These are phyloP conservation scores for Dimorphilus gyrociliatus DNA, from an alignment of 2,888 invertebrate genomes.

Conservation along the genomic window DNA sequence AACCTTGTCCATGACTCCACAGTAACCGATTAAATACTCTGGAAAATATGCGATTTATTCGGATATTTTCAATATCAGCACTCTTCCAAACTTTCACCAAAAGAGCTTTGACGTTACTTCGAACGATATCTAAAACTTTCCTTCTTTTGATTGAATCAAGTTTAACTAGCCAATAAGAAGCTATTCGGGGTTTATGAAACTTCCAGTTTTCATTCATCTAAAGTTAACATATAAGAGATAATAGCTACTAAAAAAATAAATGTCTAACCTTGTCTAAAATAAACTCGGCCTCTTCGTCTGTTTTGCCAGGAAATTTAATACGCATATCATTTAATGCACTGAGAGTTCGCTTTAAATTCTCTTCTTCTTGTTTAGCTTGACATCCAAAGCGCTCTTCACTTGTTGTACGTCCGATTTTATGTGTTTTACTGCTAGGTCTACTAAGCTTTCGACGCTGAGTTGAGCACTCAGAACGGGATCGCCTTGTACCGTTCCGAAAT, in stretches of 20 bases:
- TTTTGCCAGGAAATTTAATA: constrained; percentile 36
- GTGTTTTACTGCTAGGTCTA: too few species aligned
- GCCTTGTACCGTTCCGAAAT: too few species aligned
- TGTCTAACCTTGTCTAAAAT: constrained; percentile 24
- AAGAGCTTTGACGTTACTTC: constrained; percentile 31
- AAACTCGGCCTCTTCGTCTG: constrained; percentile 28
- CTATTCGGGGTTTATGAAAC: constrained; percentile 34
- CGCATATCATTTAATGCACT: constrained; percentile 29
- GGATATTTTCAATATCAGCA: constrained; percentile 24
- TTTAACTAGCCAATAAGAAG: constrained; percentile 36
- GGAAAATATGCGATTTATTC: constrained; percentile 27
- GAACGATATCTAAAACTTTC: constrained; percentile 36
- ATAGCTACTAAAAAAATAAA: not conserved
- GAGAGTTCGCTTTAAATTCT: constrained; percentile 22
- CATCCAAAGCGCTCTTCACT: not conserved
- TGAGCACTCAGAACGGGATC: too few species aligned
- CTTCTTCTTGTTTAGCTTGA: constrained; percentile 16
- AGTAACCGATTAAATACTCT: constrained; percentile 33
- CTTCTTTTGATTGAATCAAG: constrained; percentile 33
- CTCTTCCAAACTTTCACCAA: constrained; percentile 27
- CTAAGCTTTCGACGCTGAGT: too few species aligned
- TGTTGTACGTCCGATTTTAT: too few species aligned
- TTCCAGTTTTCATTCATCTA: constrained; percentile 36
- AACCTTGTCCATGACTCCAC: constrained; percentile 36
- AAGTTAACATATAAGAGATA: constrained; percentile 7